These are phyloP conservation scores for Rhinoraja longicauda DNA, from an alignment of 2,797 vertebrate species.

Conservation along the genomic window DNA sequence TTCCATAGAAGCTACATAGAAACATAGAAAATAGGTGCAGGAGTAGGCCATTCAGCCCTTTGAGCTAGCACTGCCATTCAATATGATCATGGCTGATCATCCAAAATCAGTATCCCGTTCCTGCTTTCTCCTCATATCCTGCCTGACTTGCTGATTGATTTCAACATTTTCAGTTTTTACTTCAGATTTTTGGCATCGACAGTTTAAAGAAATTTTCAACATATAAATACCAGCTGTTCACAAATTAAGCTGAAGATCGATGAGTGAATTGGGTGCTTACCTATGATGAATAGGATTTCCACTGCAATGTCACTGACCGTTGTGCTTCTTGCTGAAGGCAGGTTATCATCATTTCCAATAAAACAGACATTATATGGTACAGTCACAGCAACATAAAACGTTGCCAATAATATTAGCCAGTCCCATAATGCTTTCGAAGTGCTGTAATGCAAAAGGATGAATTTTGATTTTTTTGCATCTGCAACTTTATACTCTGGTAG, in stretches of 20 bases:
- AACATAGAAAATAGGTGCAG: no score
- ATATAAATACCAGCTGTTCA: background rate
- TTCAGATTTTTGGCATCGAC: no score
- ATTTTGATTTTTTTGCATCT: constrained; percentile 93
- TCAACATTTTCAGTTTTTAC: no score
- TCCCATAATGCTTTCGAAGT: constrained; percentile 96
- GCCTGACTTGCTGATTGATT: no score
- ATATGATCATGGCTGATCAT: no score
- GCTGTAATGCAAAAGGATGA: constrained; percentile 95
- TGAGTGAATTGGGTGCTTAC: constrained; percentile 57
- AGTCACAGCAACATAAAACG: constrained; percentile 95
- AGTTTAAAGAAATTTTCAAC: background rate
- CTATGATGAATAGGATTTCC: constrained; percentile 95
- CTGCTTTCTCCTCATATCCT: no score
- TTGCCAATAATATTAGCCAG: constrained; percentile 92
- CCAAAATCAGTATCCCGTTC: no score
- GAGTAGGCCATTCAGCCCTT: no score
- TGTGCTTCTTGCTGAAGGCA: constrained; percentile 82
- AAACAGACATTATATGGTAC: constrained; percentile 98
- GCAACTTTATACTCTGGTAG: constrained; percentile 97
- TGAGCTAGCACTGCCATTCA: no score
- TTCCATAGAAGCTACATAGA: no score
- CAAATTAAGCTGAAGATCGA: background rate
- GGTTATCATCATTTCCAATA: constrained; percentile 80
- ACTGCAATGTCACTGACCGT: constrained; percentile 93